A percentile compares a stretch with the other conserved stretches of the same genome.
Evolutionary conservation across 1,140 invertebrate genomes (phyloP).

Genomic region (Leptinotarsa defecta): DNA sequence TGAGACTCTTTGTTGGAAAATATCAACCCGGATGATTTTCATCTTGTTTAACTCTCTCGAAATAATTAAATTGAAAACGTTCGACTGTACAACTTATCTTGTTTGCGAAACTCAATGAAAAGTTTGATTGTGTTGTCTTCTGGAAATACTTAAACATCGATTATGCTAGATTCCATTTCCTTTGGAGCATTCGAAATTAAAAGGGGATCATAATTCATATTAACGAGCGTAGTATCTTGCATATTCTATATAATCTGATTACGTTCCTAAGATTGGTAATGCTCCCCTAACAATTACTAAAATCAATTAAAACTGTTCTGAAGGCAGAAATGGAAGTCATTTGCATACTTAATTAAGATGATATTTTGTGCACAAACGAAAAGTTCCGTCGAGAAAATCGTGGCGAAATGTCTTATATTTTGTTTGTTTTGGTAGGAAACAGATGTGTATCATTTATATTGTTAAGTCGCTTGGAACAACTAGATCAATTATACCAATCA

Average conservation of each 20-base stretch:
- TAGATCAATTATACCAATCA: too few relatives aligned
- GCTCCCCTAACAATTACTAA: neutral
- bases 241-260: neutral
- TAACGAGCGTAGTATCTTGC: neutral
- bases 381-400: too few relatives aligned
- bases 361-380: neutral
- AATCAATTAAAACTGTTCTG: neutral
- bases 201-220: neutral
- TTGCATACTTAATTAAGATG: neutral
- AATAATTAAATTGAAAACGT: neutral
- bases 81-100: neutral
- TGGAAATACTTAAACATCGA: neutral
- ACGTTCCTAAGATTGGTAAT: neutral
- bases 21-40: neutral
- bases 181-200: neutral
- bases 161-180: neutral
- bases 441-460: too few relatives aligned
- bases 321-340: neutral
- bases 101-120: neutral
- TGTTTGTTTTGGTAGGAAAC: too few relatives aligned
- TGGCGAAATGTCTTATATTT: too few relatives aligned
- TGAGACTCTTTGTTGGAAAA: too few relatives aligned
- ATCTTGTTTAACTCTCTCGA: neutral
- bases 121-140: neutral
- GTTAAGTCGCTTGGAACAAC: too few relatives aligned